These are phyloP conservation scores for Crepidodera aurea DNA, from an alignment of 2,888 invertebrate species.

Conservation along the genomic window DNA sequence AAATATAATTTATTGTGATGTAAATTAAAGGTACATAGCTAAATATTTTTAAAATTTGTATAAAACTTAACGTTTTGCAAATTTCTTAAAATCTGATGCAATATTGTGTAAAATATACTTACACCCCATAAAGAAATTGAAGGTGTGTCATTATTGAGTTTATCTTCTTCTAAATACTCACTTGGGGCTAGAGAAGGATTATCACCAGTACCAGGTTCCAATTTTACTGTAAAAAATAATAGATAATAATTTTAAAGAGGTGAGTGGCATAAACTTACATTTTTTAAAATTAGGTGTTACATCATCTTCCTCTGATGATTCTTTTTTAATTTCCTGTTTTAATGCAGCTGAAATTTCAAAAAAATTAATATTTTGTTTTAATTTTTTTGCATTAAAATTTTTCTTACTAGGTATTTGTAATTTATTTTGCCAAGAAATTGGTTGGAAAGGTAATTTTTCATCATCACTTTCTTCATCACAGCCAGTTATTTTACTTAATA, in stretches of 20 bases:
- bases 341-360: conserved; percentile 29
- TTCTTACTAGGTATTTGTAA: conserved; percentile 41
- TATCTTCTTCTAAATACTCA: conserved; percentile 45
- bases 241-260: neutral
- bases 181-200: conserved; percentile 1
- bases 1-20: no score
- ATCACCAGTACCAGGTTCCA: conserved; percentile 22
- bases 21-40: no score
- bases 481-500: conserved; percentile 49
- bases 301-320: conserved; percentile 12
- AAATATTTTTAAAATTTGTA: no score
- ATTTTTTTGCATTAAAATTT: neutral
- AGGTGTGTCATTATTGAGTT: conserved; percentile 51
- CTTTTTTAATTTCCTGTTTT: conserved; percentile 35
- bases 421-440: conserved; percentile 43
- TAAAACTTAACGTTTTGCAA: no score
- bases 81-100: neutral
- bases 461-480: conserved; percentile 49
- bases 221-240: conserved; percentile 36
- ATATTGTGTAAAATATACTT: conserved; percentile 31
- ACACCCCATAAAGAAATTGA: conserved; percentile 53
- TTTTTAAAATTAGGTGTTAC: conserved; percentile 20
- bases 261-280: conserved; percentile 14
- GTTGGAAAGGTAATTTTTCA: conserved; percentile 48
- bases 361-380: conserved; percentile 9